phyloP scores from a whole-genome alignment of 2,113 vertebrate species.

The Cinclus cinclus region DNA sequence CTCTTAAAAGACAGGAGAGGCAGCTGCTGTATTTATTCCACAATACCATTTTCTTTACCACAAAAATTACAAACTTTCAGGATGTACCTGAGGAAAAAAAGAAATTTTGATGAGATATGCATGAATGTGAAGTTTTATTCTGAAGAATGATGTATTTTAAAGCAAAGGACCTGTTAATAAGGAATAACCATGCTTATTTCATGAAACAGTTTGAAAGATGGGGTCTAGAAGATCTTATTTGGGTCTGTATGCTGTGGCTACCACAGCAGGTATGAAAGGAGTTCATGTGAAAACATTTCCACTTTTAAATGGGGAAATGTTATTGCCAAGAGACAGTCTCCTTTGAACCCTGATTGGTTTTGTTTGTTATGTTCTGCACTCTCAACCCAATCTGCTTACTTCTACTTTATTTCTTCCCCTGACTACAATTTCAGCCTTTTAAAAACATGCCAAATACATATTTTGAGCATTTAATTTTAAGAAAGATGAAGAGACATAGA shows the following conservation, averaged over 20 bases:
- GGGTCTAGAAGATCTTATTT: neutral
- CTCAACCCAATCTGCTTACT: neutral
- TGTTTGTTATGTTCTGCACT: neutral
- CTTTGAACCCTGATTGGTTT: neutral
- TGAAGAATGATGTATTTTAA: neutral
- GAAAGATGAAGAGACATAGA: too few relatives aligned
- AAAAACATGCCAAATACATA: neutral
- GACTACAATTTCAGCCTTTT: neutral
- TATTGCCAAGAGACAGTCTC: neutral
- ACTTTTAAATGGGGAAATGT: neutral
- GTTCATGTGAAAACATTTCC: neutral
- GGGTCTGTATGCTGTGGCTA: neutral
- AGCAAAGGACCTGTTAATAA: neutral
- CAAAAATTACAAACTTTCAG: neutral
- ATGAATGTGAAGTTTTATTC: neutral
- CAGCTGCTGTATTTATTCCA: neutral
- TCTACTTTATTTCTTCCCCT: neutral
- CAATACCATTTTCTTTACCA: neutral
- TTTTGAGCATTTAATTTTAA: neutral
- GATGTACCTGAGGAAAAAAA: neutral
- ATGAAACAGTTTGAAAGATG: neutral
- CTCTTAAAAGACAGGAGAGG: neutral
- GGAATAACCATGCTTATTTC: neutral
- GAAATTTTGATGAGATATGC: neutral
- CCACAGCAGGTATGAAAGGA: neutral